Evolutionary conservation across 1,140 invertebrate species (phyloP).

Genomic region (Drosophila pruinosa): DNA sequence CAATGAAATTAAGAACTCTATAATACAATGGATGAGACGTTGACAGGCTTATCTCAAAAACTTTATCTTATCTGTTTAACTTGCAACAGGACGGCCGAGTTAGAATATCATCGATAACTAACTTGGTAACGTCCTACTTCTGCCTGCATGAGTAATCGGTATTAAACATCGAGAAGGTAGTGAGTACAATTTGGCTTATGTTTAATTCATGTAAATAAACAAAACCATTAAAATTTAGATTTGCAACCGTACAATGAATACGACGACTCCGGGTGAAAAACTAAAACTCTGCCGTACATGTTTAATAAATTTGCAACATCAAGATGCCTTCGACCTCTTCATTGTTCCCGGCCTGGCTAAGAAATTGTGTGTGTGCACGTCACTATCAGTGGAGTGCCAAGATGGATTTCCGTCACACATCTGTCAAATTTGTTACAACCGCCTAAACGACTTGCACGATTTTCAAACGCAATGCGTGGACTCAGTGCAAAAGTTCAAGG

Average conservation of each 20-base stretch:
- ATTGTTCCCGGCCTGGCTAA: slow-evolving; percentile 69
- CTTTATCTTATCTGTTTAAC: too few relatives aligned
- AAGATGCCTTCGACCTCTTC: slow-evolving; percentile 61
- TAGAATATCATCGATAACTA: too few relatives aligned
- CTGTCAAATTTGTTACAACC: slow-evolving; percentile 55
- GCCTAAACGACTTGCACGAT: slow-evolving; percentile 69
- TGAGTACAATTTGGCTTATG: too few relatives aligned
- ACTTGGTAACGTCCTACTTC: too few relatives aligned
- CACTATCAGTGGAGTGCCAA: slow-evolving; percentile 64
- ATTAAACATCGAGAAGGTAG: too few relatives aligned
- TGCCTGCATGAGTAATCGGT: too few relatives aligned
- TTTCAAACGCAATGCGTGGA: slow-evolving; percentile 71
- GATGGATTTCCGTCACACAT: slow-evolving; percentile 73
- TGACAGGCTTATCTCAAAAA: too few relatives aligned
- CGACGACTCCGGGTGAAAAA: slow-evolving; percentile 45
- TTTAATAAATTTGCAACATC: slow-evolving; percentile 50
- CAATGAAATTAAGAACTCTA: too few relatives aligned
- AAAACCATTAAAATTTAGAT: neutral
- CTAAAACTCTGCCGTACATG: slow-evolving; percentile 71
- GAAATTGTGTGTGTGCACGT: slow-evolving; percentile 70
- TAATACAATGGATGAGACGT: too few relatives aligned
- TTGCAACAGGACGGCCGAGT: too few relatives aligned
- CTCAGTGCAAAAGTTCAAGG: slow-evolving; percentile 66
- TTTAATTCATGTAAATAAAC: too few relatives aligned
- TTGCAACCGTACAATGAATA: slow-evolving; percentile 32